Base-by-base conservation (phyloP, 2,888 invertebrate genomes). In the Andrena dorsata region DNA sequence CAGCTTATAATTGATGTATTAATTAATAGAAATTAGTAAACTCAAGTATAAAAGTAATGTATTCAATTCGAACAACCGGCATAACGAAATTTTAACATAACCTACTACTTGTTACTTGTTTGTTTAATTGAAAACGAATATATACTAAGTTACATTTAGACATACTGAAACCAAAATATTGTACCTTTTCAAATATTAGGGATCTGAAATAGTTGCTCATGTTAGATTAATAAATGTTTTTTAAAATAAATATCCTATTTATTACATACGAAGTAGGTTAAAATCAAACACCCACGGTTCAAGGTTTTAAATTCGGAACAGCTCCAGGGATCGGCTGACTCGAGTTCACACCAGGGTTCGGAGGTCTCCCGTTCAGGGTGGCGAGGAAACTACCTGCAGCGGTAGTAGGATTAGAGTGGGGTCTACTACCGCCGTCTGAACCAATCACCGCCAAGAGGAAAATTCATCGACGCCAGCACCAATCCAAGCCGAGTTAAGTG, bases 131-230 rank as follows among this genome's bases (percentile, higher is more conserved):
- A 8, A 13, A 63, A 23, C n/a, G 26, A 58, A 30, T n/a, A 28
- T 58, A 13, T 10, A 16, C 10, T 32, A 41, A 2, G 16, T 69
- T n/a, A 13, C 4, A 32, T 26, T 23, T 64, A 56, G 16, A 41
- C 5, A 2, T 64, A 69, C 41, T 56, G 5, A 56, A 28, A 75
- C 7, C 5, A 61, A 23, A 28, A 69, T 35, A 28, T 47, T 5
- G 32, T 76, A 86, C 86, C 88, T 87, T 88, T 73, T 60, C 74
- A 28, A 80, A 75, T 71, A 86, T 82, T 30, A 49, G 2, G 60
- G 51, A 41, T 60, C 82, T 85, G 0, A 82, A 49, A 66, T n/a
- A 77, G 8, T 80, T 80, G 53, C 88, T 86, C 86, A 86, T 86
- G 26, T 23, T 85, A 30, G 1, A 20, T 3, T 13, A 49, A 49